Evolutionary conservation across 2,797 vertebrate species (phyloP).

Genomic region (Gobio occitaniae): DNA sequence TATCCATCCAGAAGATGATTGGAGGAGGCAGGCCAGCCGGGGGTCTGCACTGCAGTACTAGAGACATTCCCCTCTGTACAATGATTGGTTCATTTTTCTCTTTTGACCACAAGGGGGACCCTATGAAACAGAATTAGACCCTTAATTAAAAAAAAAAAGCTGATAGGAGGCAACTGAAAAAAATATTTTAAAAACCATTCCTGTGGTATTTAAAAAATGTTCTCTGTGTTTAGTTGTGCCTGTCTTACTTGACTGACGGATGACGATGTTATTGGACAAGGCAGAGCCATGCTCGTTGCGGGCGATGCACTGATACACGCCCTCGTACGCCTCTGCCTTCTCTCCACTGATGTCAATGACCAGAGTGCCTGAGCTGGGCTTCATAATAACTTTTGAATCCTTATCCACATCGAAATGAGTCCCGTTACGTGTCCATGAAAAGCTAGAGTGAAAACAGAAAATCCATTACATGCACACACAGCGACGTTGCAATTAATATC

Average conservation of each 20-base stretch:
- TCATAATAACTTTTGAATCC: constrained; percentile 90
- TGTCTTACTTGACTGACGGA: constrained; percentile 93
- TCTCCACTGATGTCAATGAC: constrained; percentile 91
- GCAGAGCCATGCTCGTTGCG: constrained; percentile 92
- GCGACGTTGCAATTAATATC: background rate
- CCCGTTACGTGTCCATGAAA: constrained; percentile 96
- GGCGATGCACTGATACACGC: constrained; percentile 92
- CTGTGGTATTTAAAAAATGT: background rate
- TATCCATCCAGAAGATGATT: constrained; percentile 99
- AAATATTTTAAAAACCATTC: background rate
- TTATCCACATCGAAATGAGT: constrained; percentile 94
- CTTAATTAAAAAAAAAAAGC: background rate
- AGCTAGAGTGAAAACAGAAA: constrained; percentile 74
- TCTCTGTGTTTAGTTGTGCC: background rate
- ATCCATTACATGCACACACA: background rate
- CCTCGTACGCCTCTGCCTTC: constrained; percentile 92
- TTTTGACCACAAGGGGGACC: constrained; percentile 97
- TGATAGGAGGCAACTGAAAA: background rate
- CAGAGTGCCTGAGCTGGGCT: constrained; percentile 89
- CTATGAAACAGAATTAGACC: constrained; percentile 69
- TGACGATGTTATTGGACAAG: constrained; percentile 89
- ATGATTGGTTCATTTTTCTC: constrained; percentile 89
- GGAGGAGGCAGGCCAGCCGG: constrained; percentile 93
- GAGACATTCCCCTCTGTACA: constrained; percentile 84
- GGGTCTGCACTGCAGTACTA: constrained; percentile 91